A percentile compares a stretch with the other conserved stretches of the same genome.
phyloP scores from a whole-genome alignment of 2,888 invertebrate genomes.

The Leptarthrus brevirostris region DNA sequence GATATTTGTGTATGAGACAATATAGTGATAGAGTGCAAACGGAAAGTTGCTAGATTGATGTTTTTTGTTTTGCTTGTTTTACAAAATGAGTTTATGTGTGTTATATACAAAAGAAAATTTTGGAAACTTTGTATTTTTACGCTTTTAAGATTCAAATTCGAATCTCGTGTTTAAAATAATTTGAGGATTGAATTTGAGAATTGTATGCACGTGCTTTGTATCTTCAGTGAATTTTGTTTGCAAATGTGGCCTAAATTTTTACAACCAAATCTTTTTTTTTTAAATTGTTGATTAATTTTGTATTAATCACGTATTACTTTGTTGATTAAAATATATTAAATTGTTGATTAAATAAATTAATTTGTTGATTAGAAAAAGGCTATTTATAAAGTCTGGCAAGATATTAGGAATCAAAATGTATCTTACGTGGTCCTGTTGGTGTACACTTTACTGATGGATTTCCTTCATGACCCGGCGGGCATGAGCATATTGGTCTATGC shows the following conservation, averaged over 20 bases:
- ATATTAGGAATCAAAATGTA: conserved; percentile 50
- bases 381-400: not conserved
- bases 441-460: conserved; percentile 85
- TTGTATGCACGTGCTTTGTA: no score
- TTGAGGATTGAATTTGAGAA: no score
- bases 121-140: not conserved
- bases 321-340: not conserved
- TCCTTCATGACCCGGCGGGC: conserved; percentile 83
- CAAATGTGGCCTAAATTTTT: not conserved
- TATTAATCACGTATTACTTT: not conserved
- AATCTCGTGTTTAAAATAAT: no score
- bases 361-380: conserved; percentile 26
- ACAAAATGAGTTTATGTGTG: conserved; percentile 14
- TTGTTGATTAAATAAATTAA: conserved; percentile 36
- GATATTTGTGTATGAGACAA: conserved; percentile 52
- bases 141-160: no score
- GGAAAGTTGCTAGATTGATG: conserved; percentile 8
- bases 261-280: conserved; percentile 31
- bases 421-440: conserved; percentile 81
- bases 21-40: conserved; percentile 16
- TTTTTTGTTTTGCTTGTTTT: conserved; percentile 48
- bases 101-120: not conserved
- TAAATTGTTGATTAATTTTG: conserved; percentile 30
- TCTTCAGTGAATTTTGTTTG: no score
- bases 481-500: conserved; percentile 85